A percentile compares a stretch with the other conserved stretches of the same genome.
Evolutionary conservation across 2,113 vertebrate species (phyloP).

Genomic region (Fregata magnificens): DNA sequence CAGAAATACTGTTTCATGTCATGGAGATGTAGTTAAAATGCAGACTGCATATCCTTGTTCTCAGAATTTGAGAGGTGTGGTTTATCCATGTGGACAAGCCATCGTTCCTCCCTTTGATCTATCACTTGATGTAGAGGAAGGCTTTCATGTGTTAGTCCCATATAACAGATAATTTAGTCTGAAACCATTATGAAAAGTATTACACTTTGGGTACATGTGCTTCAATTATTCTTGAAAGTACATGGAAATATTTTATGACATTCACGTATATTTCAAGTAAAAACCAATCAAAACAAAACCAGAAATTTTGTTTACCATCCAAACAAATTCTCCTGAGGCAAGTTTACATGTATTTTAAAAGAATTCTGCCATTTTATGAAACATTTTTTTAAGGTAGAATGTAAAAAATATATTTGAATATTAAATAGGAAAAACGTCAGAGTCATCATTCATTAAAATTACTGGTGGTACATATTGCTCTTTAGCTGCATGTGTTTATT

Average conservation of each 20-base stretch:
- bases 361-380: neutral
- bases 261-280: neutral
- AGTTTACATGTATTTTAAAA: neutral
- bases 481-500: neutral
- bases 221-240: conserved; percentile 70
- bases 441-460: neutral
- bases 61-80: conserved; percentile 76
- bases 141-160: conserved; percentile 73
- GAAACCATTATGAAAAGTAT: conserved; percentile 66
- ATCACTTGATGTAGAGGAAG: conserved; percentile 67
- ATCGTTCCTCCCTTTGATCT: conserved; percentile 75
- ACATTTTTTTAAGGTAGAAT: neutral
- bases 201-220: conserved; percentile 58
- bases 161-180: conserved; percentile 75
- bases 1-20: conserved; percentile 73
- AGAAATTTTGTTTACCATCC: neutral
- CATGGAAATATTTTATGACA: conserved; percentile 18
- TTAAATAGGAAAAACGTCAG: neutral
- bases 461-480: neutral
- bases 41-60: conserved; percentile 66
- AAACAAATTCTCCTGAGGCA: neutral
- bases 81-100: conserved; percentile 66
- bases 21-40: conserved; percentile 77
- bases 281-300: neutral
- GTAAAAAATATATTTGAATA: neutral